A percentile compares a stretch with the other conserved stretches of the same genome.
Conservation (phyloP, 2,797 vertebrate genomes). For the Acomys russatus region DNA sequence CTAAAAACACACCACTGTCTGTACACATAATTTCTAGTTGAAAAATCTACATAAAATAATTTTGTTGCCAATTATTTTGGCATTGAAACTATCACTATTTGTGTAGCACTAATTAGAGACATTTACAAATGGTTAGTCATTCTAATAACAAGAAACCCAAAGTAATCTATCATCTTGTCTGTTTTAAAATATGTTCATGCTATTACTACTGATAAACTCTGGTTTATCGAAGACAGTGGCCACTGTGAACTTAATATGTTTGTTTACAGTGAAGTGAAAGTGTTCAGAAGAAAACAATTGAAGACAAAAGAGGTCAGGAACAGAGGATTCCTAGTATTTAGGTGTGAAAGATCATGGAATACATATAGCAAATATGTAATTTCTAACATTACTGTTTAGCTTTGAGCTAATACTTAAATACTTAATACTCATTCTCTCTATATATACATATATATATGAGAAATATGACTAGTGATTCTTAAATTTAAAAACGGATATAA, state of each 20-base stretch:
- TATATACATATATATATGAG: not conserved
- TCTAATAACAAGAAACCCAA: conserved; percentile 46
- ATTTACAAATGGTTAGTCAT: conserved; percentile 28
- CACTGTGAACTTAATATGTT: not conserved
- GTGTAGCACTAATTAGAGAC: conserved; percentile 40
- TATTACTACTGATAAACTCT: not conserved
- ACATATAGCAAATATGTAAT: not conserved
- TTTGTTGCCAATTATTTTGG: conserved; percentile 54
- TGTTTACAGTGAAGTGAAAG: not conserved
- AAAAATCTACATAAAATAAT: conserved; percentile 48
- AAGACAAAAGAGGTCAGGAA: not conserved
- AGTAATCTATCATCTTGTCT: conserved; percentile 15
- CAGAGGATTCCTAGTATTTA: not conserved
- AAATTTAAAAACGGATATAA: conserved; percentile 22
- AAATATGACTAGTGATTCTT: not conserved
- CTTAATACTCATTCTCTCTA: not conserved
- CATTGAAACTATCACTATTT: conserved; percentile 58
- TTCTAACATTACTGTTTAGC: conserved; percentile 35
- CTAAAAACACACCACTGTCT: not conserved
- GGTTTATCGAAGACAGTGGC: not conserved
- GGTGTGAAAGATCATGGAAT: not conserved
- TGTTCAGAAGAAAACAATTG: not conserved
- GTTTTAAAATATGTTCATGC: not conserved
- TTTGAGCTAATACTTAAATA: conserved; percentile 41
- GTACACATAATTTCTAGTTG: conserved; percentile 17